Conservation (phyloP, 2,113 vertebrate species). For the Chaetorhynchus papuensis region DNA sequence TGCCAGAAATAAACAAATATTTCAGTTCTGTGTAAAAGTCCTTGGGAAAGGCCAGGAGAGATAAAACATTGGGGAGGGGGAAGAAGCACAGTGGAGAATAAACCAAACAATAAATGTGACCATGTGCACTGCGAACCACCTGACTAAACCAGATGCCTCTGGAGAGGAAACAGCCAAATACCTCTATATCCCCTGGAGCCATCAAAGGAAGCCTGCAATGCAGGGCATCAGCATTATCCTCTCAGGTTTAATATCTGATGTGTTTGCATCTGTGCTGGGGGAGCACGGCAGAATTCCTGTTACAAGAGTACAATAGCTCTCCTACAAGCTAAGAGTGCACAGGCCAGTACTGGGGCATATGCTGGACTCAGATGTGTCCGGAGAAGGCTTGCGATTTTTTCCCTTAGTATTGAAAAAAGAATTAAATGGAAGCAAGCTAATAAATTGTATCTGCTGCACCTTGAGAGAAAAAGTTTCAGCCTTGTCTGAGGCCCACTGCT, state of each 20-base stretch:
- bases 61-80: not conserved
- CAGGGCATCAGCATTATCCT: constrained; percentile 65
- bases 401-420: not conserved
- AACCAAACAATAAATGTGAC: constrained; percentile 48
- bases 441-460: not conserved
- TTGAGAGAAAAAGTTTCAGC: not conserved
- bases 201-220: constrained; percentile 70
- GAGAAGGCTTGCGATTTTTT: not conserved
- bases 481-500: not conserved
- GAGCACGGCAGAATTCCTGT: constrained; percentile 56
- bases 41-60: constrained; percentile 46
- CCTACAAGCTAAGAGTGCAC: not conserved
- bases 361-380: not conserved
- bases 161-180: constrained; percentile 68
- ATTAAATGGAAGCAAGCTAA: constrained; percentile 16
- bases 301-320: constrained; percentile 16
- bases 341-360: not conserved
- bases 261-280: constrained; percentile 64
- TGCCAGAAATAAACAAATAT: constrained; percentile 61
- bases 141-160: constrained; percentile 69
- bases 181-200: constrained; percentile 67
- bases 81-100: constrained; percentile 20
- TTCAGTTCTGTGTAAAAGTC: constrained; percentile 48
- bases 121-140: constrained; percentile 57
- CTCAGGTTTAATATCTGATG: constrained; percentile 61